phyloP scores from a whole-genome alignment of 2,888 invertebrate genomes.

The Poecilobothrus nobilitatus region DNA sequence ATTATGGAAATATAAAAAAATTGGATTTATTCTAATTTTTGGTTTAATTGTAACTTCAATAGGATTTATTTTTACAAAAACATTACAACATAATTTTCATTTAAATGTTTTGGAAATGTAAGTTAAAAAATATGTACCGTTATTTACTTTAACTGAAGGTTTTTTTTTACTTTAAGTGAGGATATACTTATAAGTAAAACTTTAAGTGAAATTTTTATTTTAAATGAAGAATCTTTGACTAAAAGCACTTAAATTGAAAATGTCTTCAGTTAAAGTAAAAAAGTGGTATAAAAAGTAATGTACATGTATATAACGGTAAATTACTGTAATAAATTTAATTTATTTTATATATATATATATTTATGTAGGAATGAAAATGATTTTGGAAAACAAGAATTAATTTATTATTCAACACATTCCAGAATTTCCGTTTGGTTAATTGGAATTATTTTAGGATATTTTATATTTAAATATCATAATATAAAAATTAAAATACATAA shows the following conservation, averaged over 20 bases:
- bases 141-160: too few relatives aligned
- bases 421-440: conserved; percentile 33
- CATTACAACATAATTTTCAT: background rate
- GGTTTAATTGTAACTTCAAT: conserved; percentile 20
- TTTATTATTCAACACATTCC: conserved; percentile 30
- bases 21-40: conserved; percentile 24
- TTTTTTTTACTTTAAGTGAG: too few relatives aligned
- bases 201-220: too few relatives aligned
- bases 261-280: too few relatives aligned
- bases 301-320: too few relatives aligned
- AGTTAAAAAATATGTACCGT: background rate
- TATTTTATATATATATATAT: too few relatives aligned
- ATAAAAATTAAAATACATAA: background rate
- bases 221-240: too few relatives aligned
- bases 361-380: background rate
- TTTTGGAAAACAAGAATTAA: background rate
- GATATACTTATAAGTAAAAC: too few relatives aligned
- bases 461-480: conserved; percentile 23
- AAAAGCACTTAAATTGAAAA: too few relatives aligned
- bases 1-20: conserved; percentile 37
- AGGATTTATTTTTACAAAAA: conserved; percentile 18
- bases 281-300: too few relatives aligned
- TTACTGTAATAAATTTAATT: too few relatives aligned
- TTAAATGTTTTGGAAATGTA: background rate
- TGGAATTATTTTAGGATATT: conserved; percentile 32